These are phyloP conservation scores for Dasyprocta punctata DNA, from an alignment of 2,113 vertebrate genomes.

Conservation along the genomic window DNA sequence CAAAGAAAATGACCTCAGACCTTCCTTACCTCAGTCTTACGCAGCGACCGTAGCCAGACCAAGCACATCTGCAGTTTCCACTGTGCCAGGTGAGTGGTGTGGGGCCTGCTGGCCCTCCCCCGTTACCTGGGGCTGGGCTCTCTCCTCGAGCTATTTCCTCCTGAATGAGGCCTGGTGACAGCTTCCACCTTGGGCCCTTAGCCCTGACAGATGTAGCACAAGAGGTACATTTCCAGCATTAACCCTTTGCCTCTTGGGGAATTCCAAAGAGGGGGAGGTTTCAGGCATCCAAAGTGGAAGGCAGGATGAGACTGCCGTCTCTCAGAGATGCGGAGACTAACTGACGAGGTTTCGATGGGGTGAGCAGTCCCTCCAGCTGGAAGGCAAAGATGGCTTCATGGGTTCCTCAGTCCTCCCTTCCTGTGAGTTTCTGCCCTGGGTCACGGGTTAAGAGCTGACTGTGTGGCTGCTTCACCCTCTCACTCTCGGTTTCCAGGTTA, in stretches of 20 bases:
- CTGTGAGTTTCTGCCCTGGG: no score
- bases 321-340: fast-evolving
- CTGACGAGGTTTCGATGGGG: fast-evolving
- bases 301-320: fast-evolving
- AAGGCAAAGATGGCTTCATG: fast-evolving
- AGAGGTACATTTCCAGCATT: neutral
- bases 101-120: neutral
- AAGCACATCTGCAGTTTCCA: slow-evolving; percentile 87
- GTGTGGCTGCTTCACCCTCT: neutral
- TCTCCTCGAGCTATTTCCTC: neutral
- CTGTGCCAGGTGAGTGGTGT: slow-evolving; percentile 88
- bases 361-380: fast-evolving
- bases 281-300: neutral
- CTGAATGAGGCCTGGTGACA: neutral
- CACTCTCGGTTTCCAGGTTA: slow-evolving; percentile 87
- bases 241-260: neutral
- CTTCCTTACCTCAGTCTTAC: slow-evolving; percentile 90
- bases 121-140: fast-evolving
- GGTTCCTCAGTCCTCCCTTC: neutral
- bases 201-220: no score
- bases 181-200: neutral
- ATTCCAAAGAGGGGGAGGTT: neutral
- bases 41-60: slow-evolving; percentile 94
- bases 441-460: fast-evolving
- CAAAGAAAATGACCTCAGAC: slow-evolving; percentile 84